These are phyloP conservation scores for Tiaroga cobitis DNA, from an alignment of 2,797 vertebrate species.

Conservation along the genomic window DNA sequence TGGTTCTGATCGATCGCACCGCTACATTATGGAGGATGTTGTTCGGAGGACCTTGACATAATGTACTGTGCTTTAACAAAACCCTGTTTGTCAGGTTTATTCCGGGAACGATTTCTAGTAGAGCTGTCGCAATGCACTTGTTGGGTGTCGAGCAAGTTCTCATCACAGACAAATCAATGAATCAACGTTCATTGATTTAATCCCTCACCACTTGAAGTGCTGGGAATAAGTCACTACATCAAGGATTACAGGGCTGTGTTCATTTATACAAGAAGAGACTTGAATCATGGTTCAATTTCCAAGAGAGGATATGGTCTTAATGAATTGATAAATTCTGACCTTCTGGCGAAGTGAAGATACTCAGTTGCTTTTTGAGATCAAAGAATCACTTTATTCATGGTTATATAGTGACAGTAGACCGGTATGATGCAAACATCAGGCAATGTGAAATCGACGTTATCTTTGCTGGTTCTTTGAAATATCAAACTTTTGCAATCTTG, in stretches of 20 bases:
- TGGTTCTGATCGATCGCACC: conserved; percentile 28
- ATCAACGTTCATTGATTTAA: conserved; percentile 20
- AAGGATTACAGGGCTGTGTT: background rate
- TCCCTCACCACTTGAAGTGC: background rate
- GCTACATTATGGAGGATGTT: conserved; percentile 42
- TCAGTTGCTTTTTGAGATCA: conserved; percentile 25
- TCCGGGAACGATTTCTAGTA: conserved; percentile 17
- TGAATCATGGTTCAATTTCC: conserved; percentile 1
- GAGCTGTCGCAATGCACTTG: background rate
- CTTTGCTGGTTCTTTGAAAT: background rate
- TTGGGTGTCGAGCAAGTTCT: conserved; percentile 6
- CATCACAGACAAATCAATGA: conserved; percentile 21
- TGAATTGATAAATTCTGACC: background rate
- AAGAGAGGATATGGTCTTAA: background rate
- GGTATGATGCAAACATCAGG: conserved; percentile 29
- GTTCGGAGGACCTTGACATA: conserved; percentile 39
- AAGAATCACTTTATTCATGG: background rate
- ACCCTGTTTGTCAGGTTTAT: conserved; percentile 23
- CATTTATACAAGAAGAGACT: conserved; percentile 7
- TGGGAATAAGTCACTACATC: conserved; percentile 1
- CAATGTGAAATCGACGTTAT: conserved; percentile 16
- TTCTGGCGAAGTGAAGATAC: background rate
- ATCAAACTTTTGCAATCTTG: background rate
- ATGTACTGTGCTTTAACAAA: conserved; percentile 37
- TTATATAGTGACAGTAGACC: conserved; percentile 4